Evolutionary conservation across 2,797 vertebrate genomes (phyloP).

Genomic region (Cirrhinus mrigala): DNA sequence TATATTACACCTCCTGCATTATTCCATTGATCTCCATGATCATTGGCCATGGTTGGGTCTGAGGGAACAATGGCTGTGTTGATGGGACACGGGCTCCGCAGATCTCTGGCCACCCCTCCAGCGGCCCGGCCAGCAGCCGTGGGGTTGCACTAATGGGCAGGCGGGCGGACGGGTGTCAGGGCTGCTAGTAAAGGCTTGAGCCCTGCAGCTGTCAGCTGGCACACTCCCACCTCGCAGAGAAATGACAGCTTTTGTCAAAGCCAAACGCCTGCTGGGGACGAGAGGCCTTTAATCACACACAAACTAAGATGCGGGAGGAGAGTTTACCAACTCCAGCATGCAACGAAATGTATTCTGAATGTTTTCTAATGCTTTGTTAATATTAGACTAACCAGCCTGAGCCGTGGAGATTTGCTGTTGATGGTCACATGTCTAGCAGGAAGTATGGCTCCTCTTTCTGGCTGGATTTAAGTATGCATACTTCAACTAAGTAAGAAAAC

Average conservation of each 20-base stretch:
- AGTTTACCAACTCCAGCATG: background rate
- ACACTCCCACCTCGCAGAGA: conserved; percentile 84
- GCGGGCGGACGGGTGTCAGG: conserved; percentile 62
- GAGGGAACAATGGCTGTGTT: conserved; percentile 75
- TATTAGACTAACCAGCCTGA: background rate
- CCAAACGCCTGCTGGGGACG: conserved; percentile 78
- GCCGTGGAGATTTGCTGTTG: no score
- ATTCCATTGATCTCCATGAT: conserved; percentile 61
- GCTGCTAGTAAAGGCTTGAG: conserved; percentile 75
- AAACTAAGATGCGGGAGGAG: conserved; percentile 38
- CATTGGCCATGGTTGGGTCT: conserved; percentile 66
- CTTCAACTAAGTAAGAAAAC: no score
- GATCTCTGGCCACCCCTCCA: conserved; percentile 57
- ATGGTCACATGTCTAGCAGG: no score
- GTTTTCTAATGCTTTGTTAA: background rate
- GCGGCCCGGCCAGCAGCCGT: conserved; percentile 67
- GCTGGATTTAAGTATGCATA: no score
- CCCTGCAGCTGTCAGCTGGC: conserved; percentile 88
- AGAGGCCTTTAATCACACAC: conserved; percentile 59
- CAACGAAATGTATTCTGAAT: background rate
- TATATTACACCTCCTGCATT: conserved; percentile 50
- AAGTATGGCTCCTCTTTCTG: no score
- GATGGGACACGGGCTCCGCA: conserved; percentile 68
- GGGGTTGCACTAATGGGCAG: conserved; percentile 72
- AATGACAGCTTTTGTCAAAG: conserved; percentile 85